Base-by-base conservation (phyloP, 2,113 vertebrate genomes). In the Pseudorasbora parva region DNA sequence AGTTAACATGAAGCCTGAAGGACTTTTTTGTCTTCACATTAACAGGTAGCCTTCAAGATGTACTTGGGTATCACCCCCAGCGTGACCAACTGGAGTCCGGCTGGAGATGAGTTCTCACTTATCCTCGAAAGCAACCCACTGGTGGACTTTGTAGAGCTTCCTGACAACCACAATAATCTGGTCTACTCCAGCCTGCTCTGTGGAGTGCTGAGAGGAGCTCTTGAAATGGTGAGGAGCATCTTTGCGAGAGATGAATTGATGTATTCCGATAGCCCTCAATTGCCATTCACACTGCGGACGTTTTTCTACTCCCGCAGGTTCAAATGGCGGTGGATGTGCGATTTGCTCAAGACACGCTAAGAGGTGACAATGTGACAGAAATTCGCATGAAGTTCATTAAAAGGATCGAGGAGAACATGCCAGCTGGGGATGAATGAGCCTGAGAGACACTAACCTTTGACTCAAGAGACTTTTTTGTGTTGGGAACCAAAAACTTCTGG, bases 291-390 rank as follows among this genome's bases (percentile, higher is more conserved):
- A 25, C 25, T 14, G 23, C 41, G 6, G 6, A 76, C 3, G 14
- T 21, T 82, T 69, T 76, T 45, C 14, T 69, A 7, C 33, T 79
- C n/a, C 1, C 37, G 2, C 83, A 99, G 98, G 98, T 99, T 81
- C 98, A 99, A 94, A 99, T 99, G 98, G 98, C 97, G 0, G 97
- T 99, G n/a, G 98, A 99, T 80, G 97, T 98, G 73, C 96, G 95
- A 83, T 99, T 99, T 90, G 94, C 93, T 78, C 97, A 98, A 90
- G 98, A 99, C 89, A 98, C 97, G 0, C 92, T 99, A 86, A 96
- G 97, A 92, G 98, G 98, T 2, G 98, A 99, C 85, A 95, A 94
- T 0, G 96, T 98, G 88, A 99, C 98, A 80, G 98, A 99, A 91
- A 98, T 99, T 75, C 94, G 98, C 21, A 98, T 99, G 97, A 97